Evolutionary conservation across 2,113 vertebrate species (phyloP).

Genomic region (Nycticryphes semicollaris): DNA sequence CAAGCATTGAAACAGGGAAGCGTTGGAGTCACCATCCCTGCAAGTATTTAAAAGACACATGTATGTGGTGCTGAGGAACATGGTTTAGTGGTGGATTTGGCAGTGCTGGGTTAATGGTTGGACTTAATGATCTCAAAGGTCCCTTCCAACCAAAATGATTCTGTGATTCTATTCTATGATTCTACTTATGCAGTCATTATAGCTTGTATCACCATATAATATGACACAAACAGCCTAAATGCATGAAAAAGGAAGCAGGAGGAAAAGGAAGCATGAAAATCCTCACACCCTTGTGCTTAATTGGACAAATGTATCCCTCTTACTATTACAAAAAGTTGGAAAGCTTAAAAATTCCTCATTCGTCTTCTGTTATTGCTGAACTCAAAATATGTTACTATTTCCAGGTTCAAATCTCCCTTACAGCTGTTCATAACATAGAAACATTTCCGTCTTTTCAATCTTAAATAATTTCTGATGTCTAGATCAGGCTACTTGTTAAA

Average conservation of each 20-base stretch:
- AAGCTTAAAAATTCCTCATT: background rate
- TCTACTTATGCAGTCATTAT: background rate
- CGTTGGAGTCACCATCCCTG: background rate
- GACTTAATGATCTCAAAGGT: background rate
- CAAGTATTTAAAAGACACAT: background rate
- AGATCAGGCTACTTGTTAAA: slow-evolving; percentile 37
- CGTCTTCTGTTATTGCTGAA: background rate
- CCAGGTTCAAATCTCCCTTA: background rate
- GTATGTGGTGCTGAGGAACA: background rate
- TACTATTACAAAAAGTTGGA: background rate
- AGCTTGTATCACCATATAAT: background rate
- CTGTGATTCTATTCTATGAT: background rate
- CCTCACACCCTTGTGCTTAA: background rate
- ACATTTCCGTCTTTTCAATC: background rate
- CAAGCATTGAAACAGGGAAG: background rate
- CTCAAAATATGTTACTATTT: background rate
- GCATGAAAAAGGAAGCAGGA: background rate
- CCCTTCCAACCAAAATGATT: background rate
- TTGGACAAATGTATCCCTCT: background rate
- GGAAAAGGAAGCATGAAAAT: background rate
- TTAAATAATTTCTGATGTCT: slow-evolving; percentile 1
- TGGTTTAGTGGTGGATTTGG: background rate
- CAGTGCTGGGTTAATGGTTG: background rate
- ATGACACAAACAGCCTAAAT: background rate
- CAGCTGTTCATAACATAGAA: background rate